phyloP scores from a whole-genome alignment of 2,888 invertebrate genomes.

The Yponomeuta plumbellus region DNA sequence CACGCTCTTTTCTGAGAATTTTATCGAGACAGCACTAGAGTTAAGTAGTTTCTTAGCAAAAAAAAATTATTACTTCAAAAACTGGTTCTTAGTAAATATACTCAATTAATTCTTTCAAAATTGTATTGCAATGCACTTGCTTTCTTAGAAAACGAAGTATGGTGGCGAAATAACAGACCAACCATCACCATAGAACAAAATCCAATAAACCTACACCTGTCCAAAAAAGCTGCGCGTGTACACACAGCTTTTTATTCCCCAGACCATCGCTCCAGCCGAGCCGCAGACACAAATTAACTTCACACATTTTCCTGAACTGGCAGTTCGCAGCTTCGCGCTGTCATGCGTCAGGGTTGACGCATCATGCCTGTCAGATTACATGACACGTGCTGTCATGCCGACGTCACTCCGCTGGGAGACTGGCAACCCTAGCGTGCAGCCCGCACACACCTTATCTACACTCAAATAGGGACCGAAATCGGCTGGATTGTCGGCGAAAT shows the following conservation, averaged over 20 bases:
- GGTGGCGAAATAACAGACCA: too few relatives aligned
- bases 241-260: neutral
- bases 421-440: constrained; percentile 1
- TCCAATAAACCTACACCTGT: neutral
- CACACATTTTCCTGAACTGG: constrained; percentile 8
- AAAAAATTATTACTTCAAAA: too few relatives aligned
- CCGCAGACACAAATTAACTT: constrained; percentile 9
- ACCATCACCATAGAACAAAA: neutral
- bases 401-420: constrained; percentile 10
- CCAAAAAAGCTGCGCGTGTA: neutral
- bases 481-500: neutral
- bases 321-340: constrained; percentile 2
- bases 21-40: too few relatives aligned
- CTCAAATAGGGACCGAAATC: neutral
- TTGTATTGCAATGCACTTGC: too few relatives aligned
- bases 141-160: too few relatives aligned
- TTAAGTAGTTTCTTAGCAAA: too few relatives aligned
- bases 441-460: neutral
- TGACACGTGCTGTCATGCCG: constrained; percentile 14
- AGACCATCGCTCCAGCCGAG: neutral
- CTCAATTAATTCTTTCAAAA: too few relatives aligned
- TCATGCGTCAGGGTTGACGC: constrained; percentile 8
- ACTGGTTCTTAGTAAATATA: too few relatives aligned
- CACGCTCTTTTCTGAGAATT: too few relatives aligned
- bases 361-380: constrained; percentile 15